Percentiles rank a stretch among this genome's conserved stretches.
Conservation (phyloP, 2,888 invertebrate genomes). For the Merodon equestris region DNA sequence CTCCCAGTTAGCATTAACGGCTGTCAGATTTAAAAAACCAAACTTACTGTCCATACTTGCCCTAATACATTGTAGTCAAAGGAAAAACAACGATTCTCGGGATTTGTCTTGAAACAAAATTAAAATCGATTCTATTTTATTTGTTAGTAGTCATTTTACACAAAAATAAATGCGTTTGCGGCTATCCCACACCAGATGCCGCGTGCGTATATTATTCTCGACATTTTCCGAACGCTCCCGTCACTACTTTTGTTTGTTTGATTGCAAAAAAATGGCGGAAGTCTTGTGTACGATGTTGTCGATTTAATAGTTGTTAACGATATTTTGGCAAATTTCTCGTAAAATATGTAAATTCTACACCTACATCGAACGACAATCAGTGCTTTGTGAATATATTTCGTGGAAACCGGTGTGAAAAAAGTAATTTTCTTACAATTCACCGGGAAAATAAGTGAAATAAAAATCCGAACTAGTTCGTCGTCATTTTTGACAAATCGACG, state of each 20-base stretch:
- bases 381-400: neutral
- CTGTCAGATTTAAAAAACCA: too few relatives aligned
- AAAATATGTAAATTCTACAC: constrained; percentile 22
- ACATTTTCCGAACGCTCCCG: constrained; percentile 41
- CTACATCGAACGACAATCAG: neutral
- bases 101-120: too few relatives aligned
- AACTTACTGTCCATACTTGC: too few relatives aligned
- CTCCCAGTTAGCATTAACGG: too few relatives aligned
- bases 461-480: constrained; percentile 52
- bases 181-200: too few relatives aligned
- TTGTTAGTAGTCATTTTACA: too few relatives aligned
- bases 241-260: constrained; percentile 64
- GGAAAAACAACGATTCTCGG: too few relatives aligned
- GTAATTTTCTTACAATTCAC: constrained; percentile 8
- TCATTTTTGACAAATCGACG: constrained; percentile 62
- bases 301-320: constrained; percentile 35
- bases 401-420: neutral
- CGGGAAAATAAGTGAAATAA: constrained; percentile 16
- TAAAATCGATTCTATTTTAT: too few relatives aligned
- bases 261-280: constrained; percentile 67
- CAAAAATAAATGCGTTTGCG: too few relatives aligned
- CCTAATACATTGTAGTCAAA: too few relatives aligned
- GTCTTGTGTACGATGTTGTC: constrained; percentile 49
- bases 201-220: too few relatives aligned
- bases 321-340: constrained; percentile 27